A percentile compares a stretch with the other conserved stretches of the same genome.
Evolutionary conservation across 2,113 vertebrate species (phyloP).

Genomic region (Gymnarchus niloticus): DNA sequence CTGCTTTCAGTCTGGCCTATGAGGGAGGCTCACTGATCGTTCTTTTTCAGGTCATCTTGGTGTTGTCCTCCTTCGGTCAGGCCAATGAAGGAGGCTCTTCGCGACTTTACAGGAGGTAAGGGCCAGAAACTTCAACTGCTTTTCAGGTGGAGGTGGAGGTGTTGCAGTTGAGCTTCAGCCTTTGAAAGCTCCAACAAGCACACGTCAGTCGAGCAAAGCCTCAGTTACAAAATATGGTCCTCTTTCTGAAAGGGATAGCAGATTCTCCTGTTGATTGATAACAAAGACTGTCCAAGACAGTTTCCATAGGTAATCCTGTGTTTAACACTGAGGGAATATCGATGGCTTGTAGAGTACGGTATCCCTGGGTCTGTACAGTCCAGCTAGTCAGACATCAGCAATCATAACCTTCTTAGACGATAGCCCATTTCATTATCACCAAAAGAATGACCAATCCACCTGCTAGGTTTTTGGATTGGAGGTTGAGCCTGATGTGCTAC

Average conservation of each 20-base stretch:
- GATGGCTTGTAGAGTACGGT: too few relatives aligned
- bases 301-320: too few relatives aligned
- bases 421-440: too few relatives aligned
- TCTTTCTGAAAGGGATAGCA: not conserved
- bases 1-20: too few relatives aligned
- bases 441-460: too few relatives aligned
- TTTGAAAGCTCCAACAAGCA: not conserved
- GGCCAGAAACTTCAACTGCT: not conserved
- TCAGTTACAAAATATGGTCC: not conserved
- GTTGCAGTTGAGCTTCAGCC: not conserved
- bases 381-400: too few relatives aligned
- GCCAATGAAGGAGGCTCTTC: constrained; percentile 59
- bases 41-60: constrained; percentile 59
- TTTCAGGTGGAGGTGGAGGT: not conserved
- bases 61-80: constrained; percentile 64
- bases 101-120: constrained; percentile 67
- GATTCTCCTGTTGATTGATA: not conserved
- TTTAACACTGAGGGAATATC: too few relatives aligned
- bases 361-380: too few relatives aligned
- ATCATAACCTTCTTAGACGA: too few relatives aligned
- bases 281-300: not conserved
- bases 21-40: too few relatives aligned
- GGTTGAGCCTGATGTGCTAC: too few relatives aligned
- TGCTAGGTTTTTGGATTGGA: too few relatives aligned
- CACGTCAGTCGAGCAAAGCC: not conserved